These are phyloP conservation scores for Halcyon smyrnensis DNA, from an alignment of 2,797 vertebrate genomes.

Conservation along the genomic window DNA sequence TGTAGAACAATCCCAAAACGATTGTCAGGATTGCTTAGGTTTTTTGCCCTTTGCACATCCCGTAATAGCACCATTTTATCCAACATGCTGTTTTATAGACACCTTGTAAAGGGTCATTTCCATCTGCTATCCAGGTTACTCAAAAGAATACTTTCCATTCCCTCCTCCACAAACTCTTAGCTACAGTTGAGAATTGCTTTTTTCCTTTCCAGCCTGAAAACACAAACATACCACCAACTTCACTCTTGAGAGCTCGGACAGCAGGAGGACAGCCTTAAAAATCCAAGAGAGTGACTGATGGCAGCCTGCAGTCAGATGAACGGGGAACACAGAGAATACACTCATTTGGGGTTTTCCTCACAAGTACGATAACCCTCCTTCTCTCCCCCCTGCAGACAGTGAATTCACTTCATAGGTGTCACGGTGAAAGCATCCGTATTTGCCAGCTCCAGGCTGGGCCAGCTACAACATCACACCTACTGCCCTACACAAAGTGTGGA, in stretches of 20 bases:
- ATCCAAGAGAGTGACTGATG: accelerated
- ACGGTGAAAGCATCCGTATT: not conserved
- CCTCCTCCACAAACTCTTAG: not conserved
- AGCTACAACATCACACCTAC: not conserved
- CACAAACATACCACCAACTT: not conserved
- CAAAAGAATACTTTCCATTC: not conserved
- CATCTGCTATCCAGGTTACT: not conserved
- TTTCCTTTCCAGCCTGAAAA: not conserved
- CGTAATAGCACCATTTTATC: conserved; percentile 20
- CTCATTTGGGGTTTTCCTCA: not conserved
- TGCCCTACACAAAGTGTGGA: not conserved
- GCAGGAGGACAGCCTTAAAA: not conserved
- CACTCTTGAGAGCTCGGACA: not conserved
- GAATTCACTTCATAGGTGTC: not conserved
- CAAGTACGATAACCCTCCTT: not conserved
- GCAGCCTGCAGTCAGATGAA: not conserved
- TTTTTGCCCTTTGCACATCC: not conserved
- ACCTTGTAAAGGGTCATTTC: not conserved
- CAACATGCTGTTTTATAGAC: conserved; percentile 15
- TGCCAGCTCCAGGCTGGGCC: not conserved
- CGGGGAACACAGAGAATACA: accelerated
- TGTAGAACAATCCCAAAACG: conserved; percentile 39
- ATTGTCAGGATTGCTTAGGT: conserved; percentile 10
- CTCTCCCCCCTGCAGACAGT: not conserved
- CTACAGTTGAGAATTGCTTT: not conserved